Percentiles rank a stretch among this genome's conserved stretches.
phyloP scores from a whole-genome alignment of 2,797 vertebrate genomes.

The Aphelocoma californica region DNA sequence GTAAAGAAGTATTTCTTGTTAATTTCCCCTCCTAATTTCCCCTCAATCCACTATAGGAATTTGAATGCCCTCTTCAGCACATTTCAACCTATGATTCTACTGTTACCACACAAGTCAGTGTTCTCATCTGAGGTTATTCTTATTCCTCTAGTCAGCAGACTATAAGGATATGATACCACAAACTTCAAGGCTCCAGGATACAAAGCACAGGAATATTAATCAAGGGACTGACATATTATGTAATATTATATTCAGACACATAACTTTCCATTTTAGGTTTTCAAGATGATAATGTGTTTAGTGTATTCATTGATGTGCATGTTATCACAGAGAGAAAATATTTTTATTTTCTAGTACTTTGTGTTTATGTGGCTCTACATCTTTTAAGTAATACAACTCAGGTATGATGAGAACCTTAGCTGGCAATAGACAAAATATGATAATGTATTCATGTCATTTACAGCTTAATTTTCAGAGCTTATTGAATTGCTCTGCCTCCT shows the following conservation, averaged over 20 bases:
- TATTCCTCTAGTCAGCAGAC: neutral
- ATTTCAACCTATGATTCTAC: neutral
- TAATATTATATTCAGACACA: neutral
- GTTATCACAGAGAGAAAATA: neutral
- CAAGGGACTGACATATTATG: neutral
- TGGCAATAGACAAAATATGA: neutral
- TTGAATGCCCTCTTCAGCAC: neutral
- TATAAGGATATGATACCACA: fast-evolving
- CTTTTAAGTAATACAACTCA: neutral
- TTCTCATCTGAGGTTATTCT: neutral
- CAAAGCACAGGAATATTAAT: neutral
- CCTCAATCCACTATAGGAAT: neutral
- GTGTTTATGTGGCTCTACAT: neutral
- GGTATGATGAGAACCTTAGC: neutral
- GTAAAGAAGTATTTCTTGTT: neutral
- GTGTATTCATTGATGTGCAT: neutral
- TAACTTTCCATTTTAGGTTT: neutral
- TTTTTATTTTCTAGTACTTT: neutral
- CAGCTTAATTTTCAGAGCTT: neutral
- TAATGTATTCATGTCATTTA: neutral
- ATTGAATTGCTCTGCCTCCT: neutral
- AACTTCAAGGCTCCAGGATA: neutral
- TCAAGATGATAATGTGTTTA: neutral
- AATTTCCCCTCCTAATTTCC: neutral
- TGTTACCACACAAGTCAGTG: neutral